phyloP scores from a whole-genome alignment of 2,888 invertebrate species.

The Scaptomyza parva region DNA sequence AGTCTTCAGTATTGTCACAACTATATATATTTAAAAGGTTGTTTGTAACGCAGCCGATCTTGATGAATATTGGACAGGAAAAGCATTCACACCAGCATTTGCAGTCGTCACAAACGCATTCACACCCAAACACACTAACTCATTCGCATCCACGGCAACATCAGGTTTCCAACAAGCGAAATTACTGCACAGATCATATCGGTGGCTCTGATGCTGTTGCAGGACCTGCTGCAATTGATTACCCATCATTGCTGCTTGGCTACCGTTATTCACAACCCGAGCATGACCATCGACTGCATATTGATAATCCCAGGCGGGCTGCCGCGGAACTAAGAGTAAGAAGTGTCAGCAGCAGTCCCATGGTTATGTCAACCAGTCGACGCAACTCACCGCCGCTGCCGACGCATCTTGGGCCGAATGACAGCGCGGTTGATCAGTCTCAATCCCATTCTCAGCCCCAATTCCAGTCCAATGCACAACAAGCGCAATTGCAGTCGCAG shows the following conservation, averaged over 20 bases:
- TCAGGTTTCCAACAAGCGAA: constrained; percentile 16
- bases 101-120: constrained; percentile 50
- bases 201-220: constrained; percentile 16
- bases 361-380: constrained; percentile 90
- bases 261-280: constrained; percentile 64
- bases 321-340: constrained; percentile 35
- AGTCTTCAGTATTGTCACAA: constrained; percentile 65
- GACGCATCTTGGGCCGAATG: constrained; percentile 33
- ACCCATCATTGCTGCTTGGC: constrained; percentile 54
- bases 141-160: constrained; percentile 24
- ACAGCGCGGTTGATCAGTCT: constrained; percentile 62
- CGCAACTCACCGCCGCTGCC: constrained; percentile 87
- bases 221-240: constrained; percentile 30
- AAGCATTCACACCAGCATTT: constrained; percentile 61
- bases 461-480: constrained; percentile 81
- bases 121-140: constrained; percentile 37
- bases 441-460: constrained; percentile 21
- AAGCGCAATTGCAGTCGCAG: constrained; percentile 72
- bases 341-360: constrained; percentile 43
- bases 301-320: constrained; percentile 35
- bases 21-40: constrained; percentile 38
- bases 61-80: constrained; percentile 83
- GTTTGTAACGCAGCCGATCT: constrained; percentile 67
- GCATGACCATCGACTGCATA: constrained; percentile 64
- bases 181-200: constrained; percentile 25